phyloP scores from a whole-genome alignment of 2,113 vertebrate species.

The Megaceryle maxima region DNA sequence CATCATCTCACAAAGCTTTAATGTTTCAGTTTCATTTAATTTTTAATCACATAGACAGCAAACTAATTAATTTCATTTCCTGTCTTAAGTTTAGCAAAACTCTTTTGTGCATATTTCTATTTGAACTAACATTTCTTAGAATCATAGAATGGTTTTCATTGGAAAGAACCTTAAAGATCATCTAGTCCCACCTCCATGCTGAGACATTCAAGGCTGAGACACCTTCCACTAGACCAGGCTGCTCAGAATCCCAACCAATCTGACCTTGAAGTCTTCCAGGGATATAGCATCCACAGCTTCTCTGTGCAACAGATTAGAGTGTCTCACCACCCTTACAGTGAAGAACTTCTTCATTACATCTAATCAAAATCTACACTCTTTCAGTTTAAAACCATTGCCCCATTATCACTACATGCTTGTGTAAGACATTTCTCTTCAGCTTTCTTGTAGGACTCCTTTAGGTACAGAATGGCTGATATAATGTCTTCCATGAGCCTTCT shows the following conservation, averaged over 20 bases:
- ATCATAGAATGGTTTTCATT: background rate
- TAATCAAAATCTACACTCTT: background rate
- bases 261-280: background rate
- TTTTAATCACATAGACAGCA: too few species aligned
- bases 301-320: background rate
- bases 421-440: background rate
- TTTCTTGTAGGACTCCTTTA: background rate
- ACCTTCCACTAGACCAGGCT: background rate
- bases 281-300: background rate
- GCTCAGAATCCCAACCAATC: background rate
- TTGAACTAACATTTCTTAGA: background rate
- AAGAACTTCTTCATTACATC: background rate
- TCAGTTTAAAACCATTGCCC: too few species aligned
- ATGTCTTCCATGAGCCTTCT: background rate
- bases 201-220: too few species aligned
- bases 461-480: too few species aligned
- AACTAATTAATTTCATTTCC: background rate
- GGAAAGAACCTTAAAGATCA: background rate
- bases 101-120: background rate
- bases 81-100: background rate
- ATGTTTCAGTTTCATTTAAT: too few species aligned
- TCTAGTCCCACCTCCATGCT: too few species aligned
- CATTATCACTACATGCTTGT: background rate
- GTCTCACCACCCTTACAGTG: background rate
- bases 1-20: background rate